These are phyloP conservation scores for Brachyistius frenatus DNA, from an alignment of 2,113 vertebrate genomes.

Conservation along the genomic window DNA sequence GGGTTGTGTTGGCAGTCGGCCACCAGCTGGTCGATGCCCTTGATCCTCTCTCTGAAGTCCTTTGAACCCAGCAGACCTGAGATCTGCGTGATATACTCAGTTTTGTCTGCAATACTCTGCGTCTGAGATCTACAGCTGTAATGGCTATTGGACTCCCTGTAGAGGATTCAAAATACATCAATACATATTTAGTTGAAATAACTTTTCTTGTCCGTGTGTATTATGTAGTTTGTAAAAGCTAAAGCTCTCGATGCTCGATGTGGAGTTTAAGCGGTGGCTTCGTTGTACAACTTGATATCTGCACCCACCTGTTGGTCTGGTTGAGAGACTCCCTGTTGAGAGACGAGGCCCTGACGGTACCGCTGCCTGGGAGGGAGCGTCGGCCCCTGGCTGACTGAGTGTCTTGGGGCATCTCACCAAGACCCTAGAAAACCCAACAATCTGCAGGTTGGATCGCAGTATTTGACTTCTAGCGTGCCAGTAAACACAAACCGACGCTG, in stretches of 20 bases:
- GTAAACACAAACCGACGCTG: not conserved
- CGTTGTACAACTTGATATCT: not conserved
- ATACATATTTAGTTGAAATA: not conserved
- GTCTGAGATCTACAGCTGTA: constrained; percentile 77
- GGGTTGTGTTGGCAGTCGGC: constrained; percentile 88
- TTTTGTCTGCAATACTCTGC: constrained; percentile 87
- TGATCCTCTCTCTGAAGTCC: constrained; percentile 92
- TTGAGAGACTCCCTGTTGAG: constrained; percentile 86
- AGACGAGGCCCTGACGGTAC: constrained; percentile 87
- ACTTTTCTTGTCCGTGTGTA: not conserved
- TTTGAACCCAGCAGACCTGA: constrained; percentile 85
- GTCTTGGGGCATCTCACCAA: constrained; percentile 91
- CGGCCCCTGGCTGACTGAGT: constrained; percentile 90
- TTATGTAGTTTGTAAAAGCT: constrained; percentile 6
- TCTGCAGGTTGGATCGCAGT: constrained; percentile 18
- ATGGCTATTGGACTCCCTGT: constrained; percentile 84
- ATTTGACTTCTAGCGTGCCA: not conserved
- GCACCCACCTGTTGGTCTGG: constrained; percentile 84
- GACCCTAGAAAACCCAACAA: constrained; percentile 82
- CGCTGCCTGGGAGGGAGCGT: constrained; percentile 85
- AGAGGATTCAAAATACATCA: constrained; percentile 24
- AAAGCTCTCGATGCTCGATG: not conserved
- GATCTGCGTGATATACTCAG: constrained; percentile 88
- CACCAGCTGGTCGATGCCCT: constrained; percentile 89
- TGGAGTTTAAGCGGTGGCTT: not conserved